Percentiles rank a stretch among this genome's conserved stretches.
These are phyloP conservation scores for Habroteleia sp. DNA, from an alignment of 2,888 invertebrate species.

Conservation along the genomic window DNA sequence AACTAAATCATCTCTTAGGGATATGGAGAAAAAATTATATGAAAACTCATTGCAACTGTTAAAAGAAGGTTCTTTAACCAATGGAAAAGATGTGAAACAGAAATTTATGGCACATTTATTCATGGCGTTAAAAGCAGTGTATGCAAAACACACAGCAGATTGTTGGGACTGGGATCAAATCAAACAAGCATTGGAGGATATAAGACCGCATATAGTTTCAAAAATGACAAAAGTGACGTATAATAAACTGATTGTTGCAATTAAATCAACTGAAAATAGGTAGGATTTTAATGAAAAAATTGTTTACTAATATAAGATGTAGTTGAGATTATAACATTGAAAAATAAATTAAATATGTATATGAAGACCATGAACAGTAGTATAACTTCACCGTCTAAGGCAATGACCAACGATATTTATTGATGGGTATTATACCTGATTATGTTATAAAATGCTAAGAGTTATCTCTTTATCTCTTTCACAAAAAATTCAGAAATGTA, in stretches of 20 bases:
- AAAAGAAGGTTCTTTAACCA: slow-evolving; percentile 11
- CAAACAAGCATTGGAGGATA: slow-evolving; percentile 76
- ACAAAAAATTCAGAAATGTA: too few species aligned
- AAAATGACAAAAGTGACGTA: slow-evolving; percentile 81
- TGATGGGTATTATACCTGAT: too few species aligned
- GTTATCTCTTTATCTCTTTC: too few species aligned
- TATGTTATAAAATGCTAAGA: too few species aligned
- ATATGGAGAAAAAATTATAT: slow-evolving; percentile 79
- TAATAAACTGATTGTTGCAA: slow-evolving; percentile 80
- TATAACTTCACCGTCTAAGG: too few species aligned
- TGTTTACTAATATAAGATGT: too few species aligned
- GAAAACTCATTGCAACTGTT: slow-evolving; percentile 11
- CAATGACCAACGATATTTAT: too few species aligned
- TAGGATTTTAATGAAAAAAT: slow-evolving; percentile 6
- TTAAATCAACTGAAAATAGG: slow-evolving; percentile 74
- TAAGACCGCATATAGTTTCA: slow-evolving; percentile 77
- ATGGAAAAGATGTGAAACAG: slow-evolving; percentile 81
- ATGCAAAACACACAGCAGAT: slow-evolving; percentile 72
- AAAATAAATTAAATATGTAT: too few species aligned
- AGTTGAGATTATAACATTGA: too few species aligned
- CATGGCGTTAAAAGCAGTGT: slow-evolving; percentile 81
- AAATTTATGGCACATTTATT: slow-evolving; percentile 83
- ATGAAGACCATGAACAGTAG: too few species aligned
- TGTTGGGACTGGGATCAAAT: slow-evolving; percentile 80
- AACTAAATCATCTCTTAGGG: slow-evolving; percentile 76